Base-by-base conservation (phyloP, 2,113 vertebrate genomes). In the Ginglymostoma cirratum region DNA sequence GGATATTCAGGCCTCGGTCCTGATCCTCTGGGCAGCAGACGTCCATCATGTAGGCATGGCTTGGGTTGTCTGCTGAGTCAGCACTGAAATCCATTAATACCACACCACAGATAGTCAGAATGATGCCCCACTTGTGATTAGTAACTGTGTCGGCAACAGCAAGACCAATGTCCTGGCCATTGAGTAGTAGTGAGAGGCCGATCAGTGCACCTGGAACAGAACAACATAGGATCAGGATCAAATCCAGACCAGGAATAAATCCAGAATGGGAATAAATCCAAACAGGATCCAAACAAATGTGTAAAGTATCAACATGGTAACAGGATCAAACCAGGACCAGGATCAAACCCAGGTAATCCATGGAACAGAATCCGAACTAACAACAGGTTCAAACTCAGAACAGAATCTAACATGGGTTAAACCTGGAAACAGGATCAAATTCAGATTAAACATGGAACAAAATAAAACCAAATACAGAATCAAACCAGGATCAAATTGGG, bases 31-130 rank as follows among this genome's bases (percentile, higher is more conserved):
- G 99, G 96, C 98, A 97, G 96, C 99, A 99, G 7, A 99, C 99
- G 2, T 99, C 99, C 99, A 99, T 99, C 99, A 99, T 99, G 97
- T 99, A 99, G 48, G 99, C 99, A 0, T 99, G 99, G 96, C 98
- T 99, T 10, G 99, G 99, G 96, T 98, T 99, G 96, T 99, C 99
- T 0, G 99, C 99, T 0, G 99, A 99, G 97, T 99, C 99, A 0
- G 99, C 99, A 0, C 99, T 99, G 97, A 99, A 99, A 97, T 99
- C 99, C 99, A 99, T 99, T 95, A 99, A 97, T 87, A 99, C 98
- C 96, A 99, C 99, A 0, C 99, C 99, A 0, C 99, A 99, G 96
- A 99, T 96, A 0, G 99, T 99, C 96, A 99, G 97, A 76, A 98
- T 96, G 52, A 99, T 98, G 0, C 99, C 99, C 99, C 99, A 99